These are phyloP conservation scores for Setipinna tenuifilis DNA, from an alignment of 2,797 vertebrate genomes.

Conservation along the genomic window DNA sequence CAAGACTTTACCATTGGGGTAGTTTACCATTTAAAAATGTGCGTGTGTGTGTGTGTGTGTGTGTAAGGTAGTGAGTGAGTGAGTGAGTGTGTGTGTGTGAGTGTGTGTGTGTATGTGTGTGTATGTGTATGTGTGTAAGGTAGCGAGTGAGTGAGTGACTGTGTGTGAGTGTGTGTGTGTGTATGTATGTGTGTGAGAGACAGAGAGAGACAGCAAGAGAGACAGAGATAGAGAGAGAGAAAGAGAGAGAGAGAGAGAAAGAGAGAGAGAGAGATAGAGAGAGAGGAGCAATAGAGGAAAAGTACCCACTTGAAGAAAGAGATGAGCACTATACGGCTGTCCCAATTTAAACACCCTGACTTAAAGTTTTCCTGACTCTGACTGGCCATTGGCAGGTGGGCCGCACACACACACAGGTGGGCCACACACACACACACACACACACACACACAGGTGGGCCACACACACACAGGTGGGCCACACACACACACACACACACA, in stretches of 20 bases:
- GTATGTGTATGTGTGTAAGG: no score
- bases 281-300: no score
- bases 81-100: no score
- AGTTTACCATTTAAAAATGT: not conserved
- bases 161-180: no score
- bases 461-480: not conserved
- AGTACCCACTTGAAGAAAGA: not conserved
- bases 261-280: slow-evolving; percentile 15
- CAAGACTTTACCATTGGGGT: not conserved
- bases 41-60: no score
- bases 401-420: not conserved
- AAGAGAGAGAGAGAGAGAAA: slow-evolving; percentile 11
- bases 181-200: slow-evolving; percentile 35
- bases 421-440: no score
- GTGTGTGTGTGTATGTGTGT: no score
- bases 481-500: not conserved
- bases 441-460: no score
- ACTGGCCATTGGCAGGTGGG: slow-evolving; percentile 18
- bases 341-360: not conserved
- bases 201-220: not conserved
- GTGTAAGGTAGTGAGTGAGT: no score
- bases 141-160: no score
- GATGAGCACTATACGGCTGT: no score
- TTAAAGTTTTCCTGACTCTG: not conserved
- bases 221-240: slow-evolving; percentile 29